These are phyloP conservation scores for Meriones psammophilus DNA, from an alignment of 2,797 vertebrate species.

Conservation along the genomic window DNA sequence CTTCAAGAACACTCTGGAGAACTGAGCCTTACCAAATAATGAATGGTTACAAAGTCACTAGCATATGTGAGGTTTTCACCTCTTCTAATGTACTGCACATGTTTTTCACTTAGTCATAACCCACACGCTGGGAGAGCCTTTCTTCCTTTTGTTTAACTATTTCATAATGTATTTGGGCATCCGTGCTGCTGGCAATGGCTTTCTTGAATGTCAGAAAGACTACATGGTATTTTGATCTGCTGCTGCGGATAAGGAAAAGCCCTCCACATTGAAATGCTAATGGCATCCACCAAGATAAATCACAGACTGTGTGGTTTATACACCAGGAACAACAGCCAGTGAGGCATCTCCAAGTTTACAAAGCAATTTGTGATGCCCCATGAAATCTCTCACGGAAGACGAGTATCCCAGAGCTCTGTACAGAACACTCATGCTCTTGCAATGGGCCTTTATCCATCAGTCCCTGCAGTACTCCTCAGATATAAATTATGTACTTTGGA, in stretches of 20 bases:
- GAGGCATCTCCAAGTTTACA: constrained; percentile 9
- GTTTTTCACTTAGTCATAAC: constrained; percentile 72
- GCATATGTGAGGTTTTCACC: constrained; percentile 70
- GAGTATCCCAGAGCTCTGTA: background rate
- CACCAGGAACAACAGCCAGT: background rate
- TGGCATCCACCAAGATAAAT: constrained; percentile 32
- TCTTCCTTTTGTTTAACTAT: constrained; percentile 63
- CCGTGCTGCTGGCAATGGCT: background rate
- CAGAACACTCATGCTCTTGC: background rate
- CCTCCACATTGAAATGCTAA: background rate
- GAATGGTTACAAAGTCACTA: constrained; percentile 69
- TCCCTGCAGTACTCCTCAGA: background rate
- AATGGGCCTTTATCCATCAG: background rate
- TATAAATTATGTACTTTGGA: background rate
- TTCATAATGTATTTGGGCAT: constrained; percentile 51
- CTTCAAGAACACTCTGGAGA: constrained; percentile 78
- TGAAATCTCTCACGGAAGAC: background rate
- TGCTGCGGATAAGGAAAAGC: background rate
- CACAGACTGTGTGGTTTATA: background rate
- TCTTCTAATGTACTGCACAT: constrained; percentile 74
- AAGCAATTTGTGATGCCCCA: constrained; percentile 32
- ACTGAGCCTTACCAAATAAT: constrained; percentile 70
- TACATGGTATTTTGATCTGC: background rate
- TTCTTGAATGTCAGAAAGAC: constrained; percentile 44
- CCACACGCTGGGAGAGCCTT: constrained; percentile 63